These are phyloP conservation scores for Catamblyrhynchus diadema DNA, from an alignment of 2,797 vertebrate genomes.

Conservation along the genomic window DNA sequence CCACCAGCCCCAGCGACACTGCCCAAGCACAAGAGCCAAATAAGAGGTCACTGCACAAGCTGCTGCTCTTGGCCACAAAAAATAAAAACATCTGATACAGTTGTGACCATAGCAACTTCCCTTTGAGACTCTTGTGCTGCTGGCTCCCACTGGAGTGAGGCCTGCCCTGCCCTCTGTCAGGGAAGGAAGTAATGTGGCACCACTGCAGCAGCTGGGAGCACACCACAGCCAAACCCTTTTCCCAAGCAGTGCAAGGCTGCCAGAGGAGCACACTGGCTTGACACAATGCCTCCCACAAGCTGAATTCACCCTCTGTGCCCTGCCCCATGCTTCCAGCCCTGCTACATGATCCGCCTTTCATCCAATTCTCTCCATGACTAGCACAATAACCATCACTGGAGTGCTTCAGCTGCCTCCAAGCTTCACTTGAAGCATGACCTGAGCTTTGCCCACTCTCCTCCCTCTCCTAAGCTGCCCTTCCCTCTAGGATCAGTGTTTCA, in stretches of 20 bases:
- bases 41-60: neutral
- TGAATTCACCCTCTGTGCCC: neutral
- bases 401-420: neutral
- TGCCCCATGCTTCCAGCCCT: neutral
- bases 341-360: neutral
- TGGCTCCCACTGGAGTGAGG: accelerated
- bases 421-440: neutral
- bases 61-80: neutral
- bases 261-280: neutral
- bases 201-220: accelerated
- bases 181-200: neutral
- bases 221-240: neutral
- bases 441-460: neutral
- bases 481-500: neutral
- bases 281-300: neutral
- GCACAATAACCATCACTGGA: neutral
- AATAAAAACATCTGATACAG: neutral
- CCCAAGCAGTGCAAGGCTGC: accelerated
- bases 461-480: neutral
- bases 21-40: accelerated
- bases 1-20: neutral
- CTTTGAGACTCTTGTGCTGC: neutral
- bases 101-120: neutral
- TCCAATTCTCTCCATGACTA: neutral
- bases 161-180: accelerated